Evolutionary conservation across 1,140 invertebrate genomes (phyloP), one percentile per base, ranked within the genome.

Genomic region (Hylaeus volcanicus): DNA sequence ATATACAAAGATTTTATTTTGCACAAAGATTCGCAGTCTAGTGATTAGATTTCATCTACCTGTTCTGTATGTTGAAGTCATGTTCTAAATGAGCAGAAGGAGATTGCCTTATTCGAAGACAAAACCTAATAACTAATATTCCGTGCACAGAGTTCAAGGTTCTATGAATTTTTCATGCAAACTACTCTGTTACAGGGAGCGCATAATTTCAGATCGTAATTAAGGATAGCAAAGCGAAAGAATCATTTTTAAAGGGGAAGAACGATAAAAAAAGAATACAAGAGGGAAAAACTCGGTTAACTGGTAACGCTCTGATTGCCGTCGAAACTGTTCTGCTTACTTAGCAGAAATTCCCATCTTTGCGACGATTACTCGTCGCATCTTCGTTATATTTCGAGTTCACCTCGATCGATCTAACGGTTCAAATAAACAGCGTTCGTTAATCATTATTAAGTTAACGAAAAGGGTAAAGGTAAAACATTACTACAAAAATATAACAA

Each of bases 241-340:
- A 55, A 70, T 14, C 48, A 68, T 72, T 12, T 26, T 26, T 26
- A 11, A 56, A 58, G 37, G 64, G 43, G 37, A n/a, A 63, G 65
- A 75, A 77, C 37, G 74, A 78, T 45, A 64, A 80, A 61, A 69
- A n/a, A 81, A 82, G 39, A 71, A 58, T 37, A 74, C 26, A 26
- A n/a, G 81, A 75, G 66, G 80, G 84, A 72, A 81, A 81, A 75
- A 45, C 74, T 75, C 88, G 88, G 85, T 89, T 88, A 91, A 92
- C 89, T 91, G 90, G 90, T 91, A 86, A 92, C 92, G 92, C 90
- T 92, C 91, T 92, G 90, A 91, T 92, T 92, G 86, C 79, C 79
- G 58, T 79, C 15, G 63, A 78, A 79, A 82, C 69, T 58, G 70
- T 61, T 45, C 53, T 39, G 75, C 48, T 84, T 53, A 48, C 26